Conservation (phyloP, 2,797 vertebrate genomes). For the Xiphorhynchus erythropygius region DNA sequence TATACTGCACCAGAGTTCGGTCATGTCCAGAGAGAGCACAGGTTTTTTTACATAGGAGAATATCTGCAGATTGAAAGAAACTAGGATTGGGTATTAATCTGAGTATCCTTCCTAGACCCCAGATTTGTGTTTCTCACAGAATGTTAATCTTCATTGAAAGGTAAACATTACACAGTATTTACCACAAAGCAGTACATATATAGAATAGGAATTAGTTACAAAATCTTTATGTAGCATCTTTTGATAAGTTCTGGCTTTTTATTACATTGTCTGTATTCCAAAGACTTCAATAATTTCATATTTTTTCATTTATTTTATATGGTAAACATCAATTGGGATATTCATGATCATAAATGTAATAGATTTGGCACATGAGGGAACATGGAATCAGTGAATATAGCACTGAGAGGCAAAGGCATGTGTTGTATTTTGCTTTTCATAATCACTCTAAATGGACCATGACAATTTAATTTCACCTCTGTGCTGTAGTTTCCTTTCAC, state of each 20-base stretch:
- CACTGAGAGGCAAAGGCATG: background rate
- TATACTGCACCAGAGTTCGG: background rate
- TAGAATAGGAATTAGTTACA: background rate
- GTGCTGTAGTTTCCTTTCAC: background rate
- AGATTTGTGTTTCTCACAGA: background rate
- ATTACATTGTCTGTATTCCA: background rate
- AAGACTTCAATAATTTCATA: background rate
- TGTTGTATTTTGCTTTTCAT: background rate
- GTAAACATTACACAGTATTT: background rate
- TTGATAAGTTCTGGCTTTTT: background rate
- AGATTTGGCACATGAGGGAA: background rate
- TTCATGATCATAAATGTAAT: background rate
- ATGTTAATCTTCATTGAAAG: background rate
- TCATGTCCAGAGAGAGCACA: background rate
- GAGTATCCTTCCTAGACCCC: background rate
- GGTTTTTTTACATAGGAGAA: background rate
- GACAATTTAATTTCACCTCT: background rate
- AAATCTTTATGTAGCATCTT: background rate
- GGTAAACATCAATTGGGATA: background rate
- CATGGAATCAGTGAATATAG: background rate
- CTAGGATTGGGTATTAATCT: background rate
- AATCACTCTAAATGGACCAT: background rate
- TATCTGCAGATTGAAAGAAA: background rate
- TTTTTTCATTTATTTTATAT: background rate
- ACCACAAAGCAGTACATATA: background rate